phyloP scores from a whole-genome alignment of 2,797 vertebrate genomes.

The Mormyrus proboscirostris region DNA sequence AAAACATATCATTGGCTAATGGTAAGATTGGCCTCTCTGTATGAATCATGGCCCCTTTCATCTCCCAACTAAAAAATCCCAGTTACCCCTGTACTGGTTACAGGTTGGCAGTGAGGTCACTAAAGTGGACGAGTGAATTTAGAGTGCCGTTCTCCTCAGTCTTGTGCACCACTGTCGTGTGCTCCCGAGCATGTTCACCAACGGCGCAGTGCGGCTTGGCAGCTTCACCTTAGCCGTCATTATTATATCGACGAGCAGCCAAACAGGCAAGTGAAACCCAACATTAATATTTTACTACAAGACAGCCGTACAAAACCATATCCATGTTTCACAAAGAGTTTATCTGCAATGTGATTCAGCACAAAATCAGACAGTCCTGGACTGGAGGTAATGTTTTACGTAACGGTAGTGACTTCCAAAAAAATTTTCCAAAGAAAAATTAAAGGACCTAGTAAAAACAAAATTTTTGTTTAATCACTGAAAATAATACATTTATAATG shows the following conservation, averaged over 20 bases:
- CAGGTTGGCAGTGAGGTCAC: not conserved
- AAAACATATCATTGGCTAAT: not conserved
- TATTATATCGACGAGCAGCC: constrained; percentile 16
- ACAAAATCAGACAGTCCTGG: not conserved
- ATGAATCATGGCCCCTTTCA: not conserved
- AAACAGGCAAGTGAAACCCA: constrained; percentile 46
- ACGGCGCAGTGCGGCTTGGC: not conserved
- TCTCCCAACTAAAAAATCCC: not conserved
- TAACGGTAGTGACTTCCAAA: not conserved
- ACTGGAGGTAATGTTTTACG: not conserved
- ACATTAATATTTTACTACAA: constrained; percentile 8
- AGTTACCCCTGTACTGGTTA: not conserved
- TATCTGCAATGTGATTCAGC: not conserved
- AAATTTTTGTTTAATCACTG: not conserved
- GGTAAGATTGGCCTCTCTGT: not conserved
- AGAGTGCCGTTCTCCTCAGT: constrained; percentile 21
- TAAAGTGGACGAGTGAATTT: not conserved
- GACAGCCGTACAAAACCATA: not conserved
- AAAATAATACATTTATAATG: not conserved
- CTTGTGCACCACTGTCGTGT: constrained; percentile 23
- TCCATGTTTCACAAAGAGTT: not conserved
- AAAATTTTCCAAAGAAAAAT: not conserved
- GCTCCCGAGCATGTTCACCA: constrained; percentile 18
- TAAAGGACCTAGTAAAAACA: not conserved
- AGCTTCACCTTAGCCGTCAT: constrained; percentile 25